phyloP scores from a whole-genome alignment of 2,113 vertebrate genomes.

The Ctenomys sociabilis region DNA sequence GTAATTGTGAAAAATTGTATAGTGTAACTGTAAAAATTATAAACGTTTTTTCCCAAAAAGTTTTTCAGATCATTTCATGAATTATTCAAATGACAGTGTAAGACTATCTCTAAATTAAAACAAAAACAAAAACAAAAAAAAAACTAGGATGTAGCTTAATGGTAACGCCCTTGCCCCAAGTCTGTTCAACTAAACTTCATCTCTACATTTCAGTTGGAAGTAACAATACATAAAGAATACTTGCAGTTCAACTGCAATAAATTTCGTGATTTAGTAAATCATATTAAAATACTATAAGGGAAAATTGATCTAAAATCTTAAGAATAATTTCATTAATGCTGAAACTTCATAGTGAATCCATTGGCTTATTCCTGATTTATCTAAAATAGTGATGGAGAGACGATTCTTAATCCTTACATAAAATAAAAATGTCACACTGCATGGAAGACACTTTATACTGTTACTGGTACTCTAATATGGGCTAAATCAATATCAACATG shows the following conservation, averaged over 20 bases:
- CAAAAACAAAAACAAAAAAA: too few species aligned
- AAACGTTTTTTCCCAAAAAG: background rate
- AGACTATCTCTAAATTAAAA: too few species aligned
- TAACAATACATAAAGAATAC: background rate
- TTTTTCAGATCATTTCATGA: background rate
- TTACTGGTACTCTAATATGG: background rate
- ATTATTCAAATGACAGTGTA: background rate
- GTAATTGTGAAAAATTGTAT: background rate
- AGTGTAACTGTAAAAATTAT: background rate
- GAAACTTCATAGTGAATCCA: slow-evolving; percentile 28
- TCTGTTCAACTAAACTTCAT: background rate
- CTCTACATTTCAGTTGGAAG: background rate
- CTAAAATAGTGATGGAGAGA: background rate
- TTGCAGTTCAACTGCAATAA: slow-evolving; percentile 1
- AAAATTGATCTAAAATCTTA: slow-evolving; percentile 2
- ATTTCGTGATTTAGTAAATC: slow-evolving; percentile 37
- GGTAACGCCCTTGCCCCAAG: too few species aligned
- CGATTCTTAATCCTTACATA: slow-evolving; percentile 23
- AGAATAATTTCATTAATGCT: background rate
- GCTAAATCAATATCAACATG: slow-evolving; percentile 2
- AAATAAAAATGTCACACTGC: slow-evolving; percentile 14
- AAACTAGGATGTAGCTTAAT: too few species aligned
- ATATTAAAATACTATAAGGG: background rate
- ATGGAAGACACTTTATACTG: background rate
- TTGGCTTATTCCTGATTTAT: background rate